Conservation (phyloP, 2,797 vertebrate species). For the Morelia viridis region DNA sequence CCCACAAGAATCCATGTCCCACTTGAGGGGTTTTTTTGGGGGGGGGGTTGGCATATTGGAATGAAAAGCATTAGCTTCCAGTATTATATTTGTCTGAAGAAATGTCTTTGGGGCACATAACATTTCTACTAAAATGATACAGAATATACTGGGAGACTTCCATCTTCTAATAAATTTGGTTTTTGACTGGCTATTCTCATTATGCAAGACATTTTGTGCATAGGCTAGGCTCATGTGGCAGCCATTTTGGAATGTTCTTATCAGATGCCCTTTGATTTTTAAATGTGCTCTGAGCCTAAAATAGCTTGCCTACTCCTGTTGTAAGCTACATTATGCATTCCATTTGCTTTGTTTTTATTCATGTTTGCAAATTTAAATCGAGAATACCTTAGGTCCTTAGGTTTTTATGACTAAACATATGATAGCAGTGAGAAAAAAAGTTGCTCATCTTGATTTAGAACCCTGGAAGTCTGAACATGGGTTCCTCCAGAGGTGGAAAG, state of each 20-base stretch:
- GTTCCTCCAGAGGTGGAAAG: background rate
- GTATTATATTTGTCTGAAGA: background rate
- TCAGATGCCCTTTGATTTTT: background rate
- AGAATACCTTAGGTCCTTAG: background rate
- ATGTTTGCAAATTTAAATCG: background rate
- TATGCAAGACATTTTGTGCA: background rate
- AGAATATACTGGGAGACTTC: background rate
- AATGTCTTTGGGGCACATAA: background rate
- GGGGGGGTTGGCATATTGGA: background rate
- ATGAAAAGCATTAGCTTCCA: background rate
- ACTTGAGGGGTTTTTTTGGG: background rate
- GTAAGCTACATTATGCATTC: background rate
- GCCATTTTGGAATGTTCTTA: background rate
- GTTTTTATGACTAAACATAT: background rate
- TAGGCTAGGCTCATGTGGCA: background rate
- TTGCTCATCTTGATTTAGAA: background rate
- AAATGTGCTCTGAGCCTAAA: background rate
- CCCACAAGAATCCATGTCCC: no score
- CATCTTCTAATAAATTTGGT: background rate
- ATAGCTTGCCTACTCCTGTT: background rate
- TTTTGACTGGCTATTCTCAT: background rate
- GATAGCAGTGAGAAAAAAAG: background rate
- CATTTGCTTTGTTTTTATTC: accelerated
- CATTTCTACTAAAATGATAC: background rate
- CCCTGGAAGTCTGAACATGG: background rate